Evolutionary conservation across 2,797 vertebrate species (phyloP).

Genomic region (Siniperca obscura): DNA sequence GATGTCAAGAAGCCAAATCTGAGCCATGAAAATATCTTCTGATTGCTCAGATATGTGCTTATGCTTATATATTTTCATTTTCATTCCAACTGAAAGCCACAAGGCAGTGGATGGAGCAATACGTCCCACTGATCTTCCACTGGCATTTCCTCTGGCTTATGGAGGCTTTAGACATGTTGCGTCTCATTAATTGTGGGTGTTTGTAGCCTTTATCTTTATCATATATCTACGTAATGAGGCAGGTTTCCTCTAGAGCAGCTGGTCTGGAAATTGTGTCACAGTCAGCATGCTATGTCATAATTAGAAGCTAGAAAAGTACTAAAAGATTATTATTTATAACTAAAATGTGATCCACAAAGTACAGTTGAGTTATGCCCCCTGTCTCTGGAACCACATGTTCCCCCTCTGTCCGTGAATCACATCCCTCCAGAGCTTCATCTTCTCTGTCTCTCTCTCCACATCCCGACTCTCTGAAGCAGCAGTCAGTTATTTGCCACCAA

Average conservation of each 20-base stretch:
- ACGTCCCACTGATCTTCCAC: neutral
- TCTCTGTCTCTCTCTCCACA: slow-evolving; percentile 12
- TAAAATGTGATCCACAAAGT: slow-evolving; percentile 35
- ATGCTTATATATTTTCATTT: slow-evolving; percentile 15
- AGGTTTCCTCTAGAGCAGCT: slow-evolving; percentile 27
- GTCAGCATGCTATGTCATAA: slow-evolving; percentile 16
- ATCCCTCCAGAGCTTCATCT: slow-evolving; percentile 30
- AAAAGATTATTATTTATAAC: slow-evolving; percentile 11
- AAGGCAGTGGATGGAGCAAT: neutral
- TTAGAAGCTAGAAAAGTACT: neutral
- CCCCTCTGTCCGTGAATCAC: slow-evolving; percentile 41
- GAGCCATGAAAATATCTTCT: neutral
- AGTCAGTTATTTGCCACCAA: slow-evolving; percentile 29
- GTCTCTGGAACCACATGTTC: slow-evolving; percentile 11
- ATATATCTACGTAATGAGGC: slow-evolving; percentile 20
- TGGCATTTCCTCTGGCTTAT: slow-evolving; percentile 3
- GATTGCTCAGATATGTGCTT: slow-evolving; percentile 2
- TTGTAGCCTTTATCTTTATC: slow-evolving; percentile 20
- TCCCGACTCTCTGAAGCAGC: slow-evolving; percentile 11
- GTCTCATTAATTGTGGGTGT: neutral
- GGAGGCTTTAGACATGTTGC: slow-evolving; percentile 11
- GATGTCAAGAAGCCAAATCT: slow-evolving; percentile 4
- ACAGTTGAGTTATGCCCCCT: slow-evolving; percentile 31
- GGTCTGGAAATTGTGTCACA: neutral
- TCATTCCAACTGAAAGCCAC: neutral